phyloP scores from a whole-genome alignment of 2,113 vertebrate species.

The Amblyornis subalaris region DNA sequence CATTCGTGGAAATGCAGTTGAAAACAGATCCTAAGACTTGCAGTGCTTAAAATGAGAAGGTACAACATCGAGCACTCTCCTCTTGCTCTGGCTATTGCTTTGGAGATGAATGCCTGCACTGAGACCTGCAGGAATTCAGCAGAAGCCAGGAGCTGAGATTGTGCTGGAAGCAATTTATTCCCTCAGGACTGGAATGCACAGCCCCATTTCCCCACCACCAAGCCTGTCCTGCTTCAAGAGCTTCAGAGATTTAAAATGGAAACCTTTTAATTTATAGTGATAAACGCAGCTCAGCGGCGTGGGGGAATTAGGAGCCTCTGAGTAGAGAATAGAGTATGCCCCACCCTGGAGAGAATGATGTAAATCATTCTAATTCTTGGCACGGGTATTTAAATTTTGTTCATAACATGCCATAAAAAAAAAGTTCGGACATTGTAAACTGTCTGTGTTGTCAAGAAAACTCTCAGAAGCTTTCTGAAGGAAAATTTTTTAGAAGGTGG shows the following conservation, averaged over 20 bases:
- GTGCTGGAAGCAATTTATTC: background rate
- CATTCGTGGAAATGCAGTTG: background rate
- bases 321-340: background rate
- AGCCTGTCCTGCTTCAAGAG: background rate
- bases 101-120: background rate
- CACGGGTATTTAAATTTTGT: background rate
- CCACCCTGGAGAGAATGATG: slow-evolving; percentile 49
- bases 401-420: background rate
- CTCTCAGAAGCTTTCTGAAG: background rate
- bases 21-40: accelerated
- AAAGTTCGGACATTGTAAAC: background rate
- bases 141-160: background rate
- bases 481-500: background rate
- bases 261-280: background rate
- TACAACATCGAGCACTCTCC: accelerated
- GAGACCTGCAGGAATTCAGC: background rate
- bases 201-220: background rate
- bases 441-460: slow-evolving; percentile 18
- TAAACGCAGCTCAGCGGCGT: background rate
- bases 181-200: background rate
- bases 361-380: slow-evolving; percentile 41
- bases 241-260: background rate
- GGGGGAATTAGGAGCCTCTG: background rate
- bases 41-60: background rate
- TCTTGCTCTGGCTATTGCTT: accelerated